Base-by-base conservation (phyloP, 2,113 vertebrate species). In the Stigmatopora nigra region DNA sequence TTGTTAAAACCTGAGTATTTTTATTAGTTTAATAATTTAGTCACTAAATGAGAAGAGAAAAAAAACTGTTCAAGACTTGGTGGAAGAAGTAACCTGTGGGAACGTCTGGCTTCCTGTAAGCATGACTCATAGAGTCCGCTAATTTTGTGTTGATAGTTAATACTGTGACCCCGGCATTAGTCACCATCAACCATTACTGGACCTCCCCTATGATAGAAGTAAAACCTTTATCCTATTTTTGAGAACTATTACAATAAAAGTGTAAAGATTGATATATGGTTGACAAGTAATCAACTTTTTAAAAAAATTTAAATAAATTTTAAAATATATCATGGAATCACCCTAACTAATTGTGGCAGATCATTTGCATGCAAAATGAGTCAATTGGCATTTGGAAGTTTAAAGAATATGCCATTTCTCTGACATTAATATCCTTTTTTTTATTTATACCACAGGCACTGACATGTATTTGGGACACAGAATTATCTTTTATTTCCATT, bases 131-230 rank as follows among this genome's bases (percentile, higher is more conserved):
- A 60, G 64, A 13, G 67, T 64, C 65, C 67, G 67, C 76, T 58
- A 57, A 78, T 72, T 68, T 63, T 82, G 82, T 72, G 80, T 79
- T 84, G 55, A 20, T 70, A 68, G 46, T 81, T 80, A 79, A 73
- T 61, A 77, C 60, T 78, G 61, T 84, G 82, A 84, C 79, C 79
- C 72, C 45, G 62, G 70, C 76, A 82, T 87, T 76, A 84, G 79
- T 87, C 82, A 87, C 80, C 73, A 60, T 64, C 75, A 77, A 65
- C 76, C 67, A 76, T 77, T 67, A 85, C 78, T 56, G 73, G n/a
- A n/a, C 46, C 65, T 57, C 22, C 77, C 74, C 68, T 46, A 3
- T 3, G 35, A 59, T 49, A 6, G 25, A 64, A 35, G 45, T 22
- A 46, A 61, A 72, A 63, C 65, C 31, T 20, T 17, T 64, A 51